Percentiles rank a stretch among this genome's conserved stretches.
Evolutionary conservation across 53 echinoderm and acorn worm genomes (phyloP).

Genomic region (Astropecten irregularis): DNA sequence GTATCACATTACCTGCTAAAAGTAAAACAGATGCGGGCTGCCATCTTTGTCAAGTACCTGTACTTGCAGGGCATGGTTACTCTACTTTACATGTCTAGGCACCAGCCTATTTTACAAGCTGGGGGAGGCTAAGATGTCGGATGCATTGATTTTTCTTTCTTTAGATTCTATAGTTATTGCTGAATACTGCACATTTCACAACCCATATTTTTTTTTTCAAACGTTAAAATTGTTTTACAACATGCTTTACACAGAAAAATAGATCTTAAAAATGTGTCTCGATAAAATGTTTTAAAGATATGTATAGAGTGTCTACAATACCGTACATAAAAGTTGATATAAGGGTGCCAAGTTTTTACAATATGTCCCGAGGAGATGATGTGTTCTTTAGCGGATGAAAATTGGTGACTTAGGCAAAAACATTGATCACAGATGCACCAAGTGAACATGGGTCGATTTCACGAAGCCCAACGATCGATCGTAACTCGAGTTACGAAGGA

Average conservation of each 20-base stretch:
- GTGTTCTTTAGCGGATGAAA: too few species aligned
- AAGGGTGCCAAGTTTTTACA: constrained; percentile 9
- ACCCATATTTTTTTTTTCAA: not conserved
- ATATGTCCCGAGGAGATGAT: not conserved
- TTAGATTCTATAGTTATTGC: constrained; percentile 22
- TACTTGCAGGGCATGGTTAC: too few species aligned
- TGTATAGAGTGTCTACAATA: not conserved
- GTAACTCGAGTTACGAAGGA: too few species aligned
- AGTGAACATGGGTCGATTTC: too few species aligned
- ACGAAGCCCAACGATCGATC: too few species aligned
- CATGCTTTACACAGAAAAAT: constrained; percentile 49
- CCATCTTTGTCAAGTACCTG: too few species aligned
- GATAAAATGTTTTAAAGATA: constrained; percentile 21
- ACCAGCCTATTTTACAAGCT: too few species aligned
- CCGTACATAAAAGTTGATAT: not conserved
- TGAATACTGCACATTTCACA: constrained; percentile 37
- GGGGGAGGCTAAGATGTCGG: not conserved
- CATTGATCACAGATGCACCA: too few species aligned
- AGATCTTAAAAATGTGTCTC: constrained; percentile 28
- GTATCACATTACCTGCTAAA: too few species aligned
- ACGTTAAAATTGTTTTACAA: not conserved
- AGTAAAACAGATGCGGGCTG: too few species aligned
- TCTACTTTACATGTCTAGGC: too few species aligned
- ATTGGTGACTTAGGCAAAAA: too few species aligned
- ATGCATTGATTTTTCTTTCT: not conserved